phyloP scores from a whole-genome alignment of 23 tunicate genomes.

The Phallusia fumigata region DNA sequence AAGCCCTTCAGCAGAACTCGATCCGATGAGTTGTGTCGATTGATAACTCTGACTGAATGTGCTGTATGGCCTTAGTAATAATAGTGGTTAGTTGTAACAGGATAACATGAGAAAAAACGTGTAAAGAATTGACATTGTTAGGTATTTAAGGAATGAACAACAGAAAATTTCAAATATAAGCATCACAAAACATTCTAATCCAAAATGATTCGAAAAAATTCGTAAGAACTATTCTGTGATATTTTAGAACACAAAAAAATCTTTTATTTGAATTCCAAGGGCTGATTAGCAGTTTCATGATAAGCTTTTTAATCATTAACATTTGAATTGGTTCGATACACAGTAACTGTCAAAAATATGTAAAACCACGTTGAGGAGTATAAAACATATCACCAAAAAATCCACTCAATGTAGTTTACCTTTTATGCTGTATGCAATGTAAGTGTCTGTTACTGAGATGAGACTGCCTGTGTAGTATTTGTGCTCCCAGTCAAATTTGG shows the following conservation, averaged over 20 bases:
- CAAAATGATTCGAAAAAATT: too few species aligned
- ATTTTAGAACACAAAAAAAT: not conserved
- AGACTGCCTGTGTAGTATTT: slow-evolving; percentile 66
- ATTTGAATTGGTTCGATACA: not conserved
- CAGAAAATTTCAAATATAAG: too few species aligned
- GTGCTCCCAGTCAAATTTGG: slow-evolving; percentile 85
- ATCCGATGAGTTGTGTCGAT: slow-evolving; percentile 64
- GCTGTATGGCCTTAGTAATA: slow-evolving; percentile 42
- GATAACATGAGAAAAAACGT: too few species aligned
- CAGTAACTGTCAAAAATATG: too few species aligned
- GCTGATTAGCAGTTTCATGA: not conserved
- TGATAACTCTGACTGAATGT: slow-evolving; percentile 67
- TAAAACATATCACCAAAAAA: too few species aligned
- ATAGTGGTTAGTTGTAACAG: too few species aligned
- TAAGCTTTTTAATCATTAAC: not conserved
- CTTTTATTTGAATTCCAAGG: not conserved
- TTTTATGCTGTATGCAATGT: slow-evolving; percentile 81
- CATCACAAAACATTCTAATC: not conserved
- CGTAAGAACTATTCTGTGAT: too few species aligned
- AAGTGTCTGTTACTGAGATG: slow-evolving; percentile 61
- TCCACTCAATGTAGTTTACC: slow-evolving; percentile 31
- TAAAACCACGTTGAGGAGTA: too few species aligned
- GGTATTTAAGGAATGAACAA: not conserved
- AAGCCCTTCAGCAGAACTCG: slow-evolving; percentile 72
- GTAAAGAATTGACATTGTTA: not conserved